Evolutionary conservation across 2,888 invertebrate species (phyloP).

Genomic region (Phyto melanocephala): DNA sequence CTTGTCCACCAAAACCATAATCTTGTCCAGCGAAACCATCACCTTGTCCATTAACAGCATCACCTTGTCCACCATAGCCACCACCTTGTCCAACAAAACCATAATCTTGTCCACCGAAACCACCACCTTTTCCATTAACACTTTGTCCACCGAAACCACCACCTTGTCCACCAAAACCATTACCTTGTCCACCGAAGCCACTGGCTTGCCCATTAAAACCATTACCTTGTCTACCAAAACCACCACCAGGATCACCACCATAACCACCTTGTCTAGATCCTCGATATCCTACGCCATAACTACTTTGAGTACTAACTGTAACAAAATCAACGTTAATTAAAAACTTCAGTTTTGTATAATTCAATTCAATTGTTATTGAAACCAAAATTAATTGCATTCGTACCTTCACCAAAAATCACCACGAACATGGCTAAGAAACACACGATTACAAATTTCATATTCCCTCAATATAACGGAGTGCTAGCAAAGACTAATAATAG

Average conservation of each 20-base stretch:
- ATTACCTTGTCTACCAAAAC: slow-evolving; percentile 51
- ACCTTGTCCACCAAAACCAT: slow-evolving; percentile 56
- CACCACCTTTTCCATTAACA: too few species aligned
- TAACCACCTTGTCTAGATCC: neutral
- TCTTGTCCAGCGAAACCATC: too few species aligned
- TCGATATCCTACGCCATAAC: too few species aligned
- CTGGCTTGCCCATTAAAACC: too few species aligned
- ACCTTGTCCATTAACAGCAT: too few species aligned
- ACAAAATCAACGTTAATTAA: neutral
- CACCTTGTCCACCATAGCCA: slow-evolving; percentile 54
- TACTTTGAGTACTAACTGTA: neutral
- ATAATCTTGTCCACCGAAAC: too few species aligned
- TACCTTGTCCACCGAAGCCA: slow-evolving; percentile 51
- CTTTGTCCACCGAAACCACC: too few species aligned
- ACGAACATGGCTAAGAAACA: neutral
- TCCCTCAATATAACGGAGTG: neutral
- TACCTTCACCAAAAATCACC: slow-evolving; percentile 24
- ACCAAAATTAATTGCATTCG: neutral
- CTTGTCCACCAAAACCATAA: slow-evolving; percentile 55
- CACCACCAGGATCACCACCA: neutral
- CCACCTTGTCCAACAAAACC: slow-evolving; percentile 12
- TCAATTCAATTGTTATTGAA: too few species aligned
- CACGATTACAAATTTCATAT: slow-evolving; percentile 18
- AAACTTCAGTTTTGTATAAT: neutral
- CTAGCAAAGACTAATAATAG: neutral